Percentiles rank a stretch among this genome's conserved stretches.
phyloP scores from a whole-genome alignment of 2,113 vertebrate genomes.

The Pseudopodoces humilis region DNA sequence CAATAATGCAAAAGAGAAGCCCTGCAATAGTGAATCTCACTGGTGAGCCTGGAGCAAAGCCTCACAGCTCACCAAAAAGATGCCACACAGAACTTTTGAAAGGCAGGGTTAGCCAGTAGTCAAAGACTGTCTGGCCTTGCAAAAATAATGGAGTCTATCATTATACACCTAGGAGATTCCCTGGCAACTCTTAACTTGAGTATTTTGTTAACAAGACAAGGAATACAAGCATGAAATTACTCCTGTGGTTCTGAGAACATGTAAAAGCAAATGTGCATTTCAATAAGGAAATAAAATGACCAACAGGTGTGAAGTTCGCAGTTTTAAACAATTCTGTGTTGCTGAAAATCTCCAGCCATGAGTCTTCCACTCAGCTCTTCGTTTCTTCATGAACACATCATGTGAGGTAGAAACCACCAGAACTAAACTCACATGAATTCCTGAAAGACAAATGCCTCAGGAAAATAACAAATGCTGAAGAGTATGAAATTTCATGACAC shows the following conservation, averaged over 20 bases:
- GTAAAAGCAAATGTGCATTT: neutral
- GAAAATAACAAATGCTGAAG: neutral
- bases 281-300: neutral
- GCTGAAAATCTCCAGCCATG: neutral
- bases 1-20: neutral
- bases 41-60: neutral
- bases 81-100: neutral
- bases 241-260: neutral
- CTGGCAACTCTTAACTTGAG: neutral
- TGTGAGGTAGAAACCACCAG: neutral
- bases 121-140: neutral
- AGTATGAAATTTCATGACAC: neutral
- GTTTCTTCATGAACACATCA: neutral
- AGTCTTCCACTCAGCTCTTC: neutral
- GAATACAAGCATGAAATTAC: neutral
- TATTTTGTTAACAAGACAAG: slow-evolving; percentile 3
- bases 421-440: neutral
- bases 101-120: neutral
- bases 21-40: neutral
- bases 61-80: neutral
- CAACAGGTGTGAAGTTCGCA: neutral
- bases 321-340: neutral
- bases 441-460: neutral
- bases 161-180: neutral
- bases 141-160: neutral